A percentile compares a stretch with the other conserved stretches of the same genome.
These are phyloP conservation scores for Drosophila pectinifera DNA, from an alignment of 1,140 invertebrate genomes.

Conservation along the genomic window DNA sequence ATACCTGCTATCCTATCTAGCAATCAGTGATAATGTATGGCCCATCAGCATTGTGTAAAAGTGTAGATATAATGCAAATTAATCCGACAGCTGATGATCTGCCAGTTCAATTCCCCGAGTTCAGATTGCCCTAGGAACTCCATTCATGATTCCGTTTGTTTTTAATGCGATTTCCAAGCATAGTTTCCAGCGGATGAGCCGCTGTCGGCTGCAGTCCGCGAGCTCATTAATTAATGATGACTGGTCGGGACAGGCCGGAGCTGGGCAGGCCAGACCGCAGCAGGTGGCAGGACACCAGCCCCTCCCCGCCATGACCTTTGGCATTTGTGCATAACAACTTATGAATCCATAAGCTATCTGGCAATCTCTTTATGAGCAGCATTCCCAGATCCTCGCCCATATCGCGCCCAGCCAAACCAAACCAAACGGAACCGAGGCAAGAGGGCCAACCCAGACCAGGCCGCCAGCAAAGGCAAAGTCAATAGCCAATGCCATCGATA, in stretches of 20 bases:
- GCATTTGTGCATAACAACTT: slow-evolving; percentile 64
- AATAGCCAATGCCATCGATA: slow-evolving; percentile 82
- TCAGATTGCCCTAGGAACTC: slow-evolving; percentile 18
- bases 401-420: slow-evolving; percentile 18
- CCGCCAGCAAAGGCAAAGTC: slow-evolving; percentile 65
- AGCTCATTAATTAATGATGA: slow-evolving; percentile 66
- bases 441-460: slow-evolving; percentile 31
- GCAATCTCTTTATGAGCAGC: slow-evolving; percentile 58
- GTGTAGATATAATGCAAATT: neutral
- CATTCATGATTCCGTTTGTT: slow-evolving; percentile 12
- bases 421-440: slow-evolving; percentile 23
- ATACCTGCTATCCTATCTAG: too few relatives aligned
- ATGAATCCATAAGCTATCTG: slow-evolving; percentile 75
- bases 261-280: slow-evolving; percentile 42
- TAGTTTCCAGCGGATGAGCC: slow-evolving; percentile 4
- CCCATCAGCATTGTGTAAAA: neutral
- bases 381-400: slow-evolving; percentile 25
- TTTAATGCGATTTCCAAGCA: slow-evolving; percentile 22
- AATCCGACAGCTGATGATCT: slow-evolving; percentile 8
- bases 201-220: slow-evolving; percentile 18
- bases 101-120: slow-evolving; percentile 1
- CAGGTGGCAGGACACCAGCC: slow-evolving; percentile 9
- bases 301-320: slow-evolving; percentile 42
- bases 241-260: slow-evolving; percentile 18
- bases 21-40: neutral